Evolutionary conservation across 2,113 vertebrate species (phyloP), one percentile per base, ranked within the genome.

Genomic region (Saimiri boliviensis): DNA sequence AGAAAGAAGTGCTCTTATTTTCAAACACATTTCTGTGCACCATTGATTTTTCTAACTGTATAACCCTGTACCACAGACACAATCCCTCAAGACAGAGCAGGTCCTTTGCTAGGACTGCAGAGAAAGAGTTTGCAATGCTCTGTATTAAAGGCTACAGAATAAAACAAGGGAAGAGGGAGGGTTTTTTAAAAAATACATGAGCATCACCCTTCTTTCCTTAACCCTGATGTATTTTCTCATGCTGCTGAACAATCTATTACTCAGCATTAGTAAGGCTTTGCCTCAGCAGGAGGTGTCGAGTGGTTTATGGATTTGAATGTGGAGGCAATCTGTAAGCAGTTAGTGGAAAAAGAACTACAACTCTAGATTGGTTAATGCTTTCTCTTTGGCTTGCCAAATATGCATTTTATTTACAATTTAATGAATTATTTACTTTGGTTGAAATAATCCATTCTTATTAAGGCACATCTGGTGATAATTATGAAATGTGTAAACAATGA

Each of bases 241-340:
- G 0, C 45, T 27, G 1, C 45, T 42, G 40, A 96, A 68, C 20
- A 32, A 86, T 95, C 96, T 17, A 1, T 97, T 84, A 63, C 16
- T 73, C 10, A 80, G 80, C 8, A 0, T 2, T 82, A 17, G 0
- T 49, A 94, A 96, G 96, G 94, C 45, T 92, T 54, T 7, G 45
- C 88, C 95, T 97, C 89, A 89, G 90, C 85, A 96, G 95, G 82
- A 79, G 92, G n/a, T 90, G 45, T 85, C 27, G 2, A 73, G 86
- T 97, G 93, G 91, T 97, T 97, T 47, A 4, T 95, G 97, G 95
- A 97, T 98, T 95, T 97, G 86, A 96, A 95, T 87, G 71, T 76
- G 87, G 96, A 98, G 91, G 19, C 8, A 87, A 93, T 97, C 96
- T 95, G 86, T 82, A 98, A 98, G 93, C 96, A 97, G 52, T 83